Evolutionary conservation across 1,140 invertebrate genomes (phyloP).

Genomic region (Odontomachus brunneus): DNA sequence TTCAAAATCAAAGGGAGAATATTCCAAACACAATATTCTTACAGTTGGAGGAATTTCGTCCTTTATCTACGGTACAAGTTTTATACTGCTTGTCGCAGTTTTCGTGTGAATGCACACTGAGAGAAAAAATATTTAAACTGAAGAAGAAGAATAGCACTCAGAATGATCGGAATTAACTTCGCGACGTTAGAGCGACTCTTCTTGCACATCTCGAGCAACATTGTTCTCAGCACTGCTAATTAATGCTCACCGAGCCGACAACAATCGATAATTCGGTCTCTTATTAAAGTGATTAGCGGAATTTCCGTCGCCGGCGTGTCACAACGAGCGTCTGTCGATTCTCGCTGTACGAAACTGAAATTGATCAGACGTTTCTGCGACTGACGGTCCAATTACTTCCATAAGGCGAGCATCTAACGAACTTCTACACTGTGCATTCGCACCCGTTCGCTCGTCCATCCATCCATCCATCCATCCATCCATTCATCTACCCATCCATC

Average conservation of each 20-base stretch:
- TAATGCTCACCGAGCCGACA: background rate
- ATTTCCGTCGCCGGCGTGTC: background rate
- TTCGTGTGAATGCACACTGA: too few relatives aligned
- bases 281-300: background rate
- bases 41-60: too few relatives aligned
- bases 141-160: too few relatives aligned
- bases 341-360: slow-evolving; percentile 5
- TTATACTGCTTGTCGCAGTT: too few relatives aligned
- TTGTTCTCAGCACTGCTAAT: background rate
- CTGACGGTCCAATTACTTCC: slow-evolving; percentile 70
- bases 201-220: background rate
- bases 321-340: background rate
- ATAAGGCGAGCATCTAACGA: slow-evolving; percentile 68
- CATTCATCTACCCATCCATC: background rate
- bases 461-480: background rate
- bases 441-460: background rate
- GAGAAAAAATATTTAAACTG: too few relatives aligned
- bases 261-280: background rate
- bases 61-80: too few relatives aligned
- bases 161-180: background rate
- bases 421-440: slow-evolving; percentile 32
- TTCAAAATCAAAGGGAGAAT: too few relatives aligned
- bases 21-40: too few relatives aligned
- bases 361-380: slow-evolving; percentile 43
- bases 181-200: background rate